A percentile compares a stretch with the other conserved stretches of the same genome.
Evolutionary conservation across 2,888 invertebrate species (phyloP).

Genomic region (Antitype chi): DNA sequence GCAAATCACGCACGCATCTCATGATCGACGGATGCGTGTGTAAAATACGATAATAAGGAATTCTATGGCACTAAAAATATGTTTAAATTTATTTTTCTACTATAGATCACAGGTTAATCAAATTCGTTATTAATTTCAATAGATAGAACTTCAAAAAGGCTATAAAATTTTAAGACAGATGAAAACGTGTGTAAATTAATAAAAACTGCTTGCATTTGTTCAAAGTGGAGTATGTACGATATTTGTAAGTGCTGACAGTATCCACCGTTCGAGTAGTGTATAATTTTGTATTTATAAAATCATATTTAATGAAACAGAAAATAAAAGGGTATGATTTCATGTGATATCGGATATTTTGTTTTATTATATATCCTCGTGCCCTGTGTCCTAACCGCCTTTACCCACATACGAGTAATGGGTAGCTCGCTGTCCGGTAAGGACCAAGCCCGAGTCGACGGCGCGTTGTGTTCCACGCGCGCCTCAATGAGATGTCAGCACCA

Average conservation of each 20-base stretch:
- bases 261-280: slow-evolving; percentile 84
- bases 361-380: slow-evolving; percentile 63
- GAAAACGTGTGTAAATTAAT: slow-evolving; percentile 43
- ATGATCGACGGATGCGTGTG: not conserved
- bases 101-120: slow-evolving; percentile 47
- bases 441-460: too few species aligned
- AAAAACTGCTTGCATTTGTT: slow-evolving; percentile 85
- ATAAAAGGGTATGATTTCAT: slow-evolving; percentile 88
- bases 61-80: not conserved
- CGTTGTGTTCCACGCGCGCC: too few species aligned
- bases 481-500: too few species aligned
- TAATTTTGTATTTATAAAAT: slow-evolving; percentile 86
- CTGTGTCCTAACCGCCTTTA: too few species aligned
- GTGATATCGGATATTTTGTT: slow-evolving; percentile 82
- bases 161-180: slow-evolving; percentile 49
- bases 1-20: not conserved
- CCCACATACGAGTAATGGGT: too few species aligned
- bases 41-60: not conserved
- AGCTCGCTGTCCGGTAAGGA: too few species aligned
- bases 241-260: slow-evolving; percentile 77
- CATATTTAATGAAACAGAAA: slow-evolving; percentile 83
- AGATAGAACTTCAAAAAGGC: slow-evolving; percentile 56
- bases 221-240: slow-evolving; percentile 78
- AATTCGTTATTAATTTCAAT: slow-evolving; percentile 47
- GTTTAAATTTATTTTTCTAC: not conserved